A percentile compares a stretch with the other conserved stretches of the same genome.
Evolutionary conservation across 2,888 invertebrate species (phyloP).

Genomic region (Macroteleia sp.): DNA sequence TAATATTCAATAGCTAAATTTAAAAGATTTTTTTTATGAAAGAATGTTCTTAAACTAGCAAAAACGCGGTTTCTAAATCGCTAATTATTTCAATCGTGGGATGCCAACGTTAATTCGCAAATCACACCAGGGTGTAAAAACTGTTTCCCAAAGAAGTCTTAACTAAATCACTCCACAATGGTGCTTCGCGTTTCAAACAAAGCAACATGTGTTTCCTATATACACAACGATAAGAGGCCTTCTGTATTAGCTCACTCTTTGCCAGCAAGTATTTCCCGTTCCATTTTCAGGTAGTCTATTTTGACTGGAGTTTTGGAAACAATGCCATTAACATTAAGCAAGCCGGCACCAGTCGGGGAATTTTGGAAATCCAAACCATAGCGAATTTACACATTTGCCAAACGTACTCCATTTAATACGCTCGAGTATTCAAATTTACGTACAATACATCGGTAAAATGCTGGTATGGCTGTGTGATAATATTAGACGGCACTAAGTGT

Average conservation of each 20-base stretch:
- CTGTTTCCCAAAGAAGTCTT: no score
- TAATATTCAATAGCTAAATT: no score
- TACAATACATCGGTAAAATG: constrained; percentile 12
- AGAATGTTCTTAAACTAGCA: no score
- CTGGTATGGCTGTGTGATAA: constrained; percentile 41
- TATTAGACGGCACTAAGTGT: constrained; percentile 44
- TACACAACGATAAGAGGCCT: constrained; percentile 13
- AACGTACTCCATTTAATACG: constrained; percentile 13
- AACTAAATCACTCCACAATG: constrained; percentile 13
- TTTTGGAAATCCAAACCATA: constrained; percentile 26
- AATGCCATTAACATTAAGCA: constrained; percentile 19
- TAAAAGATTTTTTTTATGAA: no score
- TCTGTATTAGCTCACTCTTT: constrained; percentile 14
- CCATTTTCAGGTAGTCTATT: constrained; percentile 10
- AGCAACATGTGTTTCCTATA: constrained; percentile 39
- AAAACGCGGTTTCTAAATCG: no score
- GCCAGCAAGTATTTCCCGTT: constrained; percentile 12
- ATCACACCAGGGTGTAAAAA: no score
- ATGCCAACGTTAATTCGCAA: no score
- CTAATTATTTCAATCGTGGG: no score
- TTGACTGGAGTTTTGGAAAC: constrained; percentile 24
- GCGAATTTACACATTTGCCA: constrained; percentile 17
- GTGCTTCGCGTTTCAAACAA: constrained; percentile 16
- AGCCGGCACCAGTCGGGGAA: constrained; percentile 2
- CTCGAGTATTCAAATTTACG: constrained; percentile 19